phyloP scores from a whole-genome alignment of 2,113 vertebrate genomes.

The Trogon melanurus region DNA sequence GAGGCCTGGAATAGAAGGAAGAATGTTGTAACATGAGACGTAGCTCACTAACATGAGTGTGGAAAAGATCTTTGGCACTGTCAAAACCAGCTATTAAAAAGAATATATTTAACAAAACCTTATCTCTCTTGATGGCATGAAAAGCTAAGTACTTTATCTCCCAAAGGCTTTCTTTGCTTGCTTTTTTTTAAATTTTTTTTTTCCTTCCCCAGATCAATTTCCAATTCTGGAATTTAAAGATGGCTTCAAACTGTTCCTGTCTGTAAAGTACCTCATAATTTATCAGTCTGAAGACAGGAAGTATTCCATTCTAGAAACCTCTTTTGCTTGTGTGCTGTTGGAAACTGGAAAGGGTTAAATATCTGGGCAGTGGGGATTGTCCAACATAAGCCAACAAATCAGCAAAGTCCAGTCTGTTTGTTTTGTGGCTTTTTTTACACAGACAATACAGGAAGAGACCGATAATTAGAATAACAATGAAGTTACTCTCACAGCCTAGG shows the following conservation, averaged over 20 bases:
- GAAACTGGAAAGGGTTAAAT: neutral
- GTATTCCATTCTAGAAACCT: fast-evolving
- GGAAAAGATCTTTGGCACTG: neutral
- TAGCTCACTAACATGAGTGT: neutral
- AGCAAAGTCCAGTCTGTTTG: neutral
- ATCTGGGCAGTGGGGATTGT: neutral
- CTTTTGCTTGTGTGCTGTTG: neutral
- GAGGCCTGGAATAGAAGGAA: neutral
- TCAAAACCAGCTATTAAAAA: neutral
- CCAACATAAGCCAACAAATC: neutral
- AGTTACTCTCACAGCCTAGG: neutral
- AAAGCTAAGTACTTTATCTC: conserved; percentile 16
- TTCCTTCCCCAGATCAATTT: neutral
- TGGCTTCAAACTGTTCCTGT: conserved; percentile 26
- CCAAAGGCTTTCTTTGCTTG: conserved; percentile 28
- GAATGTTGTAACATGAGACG: neutral
- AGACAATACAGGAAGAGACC: neutral
- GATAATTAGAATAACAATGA: neutral
- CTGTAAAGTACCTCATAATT: neutral
- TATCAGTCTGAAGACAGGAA: neutral
- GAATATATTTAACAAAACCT: conserved; percentile 3
- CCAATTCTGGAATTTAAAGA: conserved; percentile 52
- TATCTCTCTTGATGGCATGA: conserved; percentile 31
- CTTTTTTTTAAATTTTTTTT: neutral
- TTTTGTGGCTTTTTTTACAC: neutral